Evolutionary conservation across 37 sponge, comb jelly and placozoan species (phyloP), one percentile per base, ranked within the genome.

Genomic region (Aplysina aerophoba): DNA sequence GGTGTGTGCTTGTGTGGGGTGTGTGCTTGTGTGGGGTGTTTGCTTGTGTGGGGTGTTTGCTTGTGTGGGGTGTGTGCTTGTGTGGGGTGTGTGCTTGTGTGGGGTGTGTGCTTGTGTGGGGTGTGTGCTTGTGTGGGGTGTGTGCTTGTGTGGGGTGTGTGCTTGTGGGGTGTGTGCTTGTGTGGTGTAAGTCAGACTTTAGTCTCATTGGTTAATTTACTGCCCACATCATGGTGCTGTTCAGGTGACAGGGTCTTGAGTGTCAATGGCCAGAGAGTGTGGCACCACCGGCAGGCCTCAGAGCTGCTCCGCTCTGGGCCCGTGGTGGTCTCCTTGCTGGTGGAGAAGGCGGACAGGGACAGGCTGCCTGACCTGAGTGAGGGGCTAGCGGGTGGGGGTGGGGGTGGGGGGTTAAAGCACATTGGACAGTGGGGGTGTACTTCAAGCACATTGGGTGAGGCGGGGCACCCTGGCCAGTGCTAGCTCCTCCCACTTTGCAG

Each of bases 181-280:
- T 44, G 50, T 44, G 50, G 50, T 44, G 50, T 44, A 11, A 44
- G 50, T 44, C 50, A 44, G 50, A n/a, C n/a, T n/a, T 44, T 44
- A 44, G 50, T 44, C 3, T 44, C 50, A 44, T 44, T 3, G 6
- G 3, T 44, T 44, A 44, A 44, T 44, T 44, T 62, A 2, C 24
- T 58, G 15, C 59, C 59, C 59, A 15, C 17, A 20, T 20, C 19
- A 58, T 58, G 59, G 15, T 20, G 17, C 15, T 58, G 19, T 19
- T 28, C 8, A 75, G 78, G 78, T 75, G 78, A 75, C 25, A 39
- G 78, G 16, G 50, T 75, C 17, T 31, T 75, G 21, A 75, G 78
- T 41, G 50, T 75, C 15, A 75, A 75, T 41, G 78, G 78, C n/a
- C 38, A 75, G 78, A 75, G 21, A 0, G 78, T 75, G n/a, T 54